Conservation (phyloP, 37 sponge, comb jelly and placozoan genomes). For the Ianthella basta region DNA sequence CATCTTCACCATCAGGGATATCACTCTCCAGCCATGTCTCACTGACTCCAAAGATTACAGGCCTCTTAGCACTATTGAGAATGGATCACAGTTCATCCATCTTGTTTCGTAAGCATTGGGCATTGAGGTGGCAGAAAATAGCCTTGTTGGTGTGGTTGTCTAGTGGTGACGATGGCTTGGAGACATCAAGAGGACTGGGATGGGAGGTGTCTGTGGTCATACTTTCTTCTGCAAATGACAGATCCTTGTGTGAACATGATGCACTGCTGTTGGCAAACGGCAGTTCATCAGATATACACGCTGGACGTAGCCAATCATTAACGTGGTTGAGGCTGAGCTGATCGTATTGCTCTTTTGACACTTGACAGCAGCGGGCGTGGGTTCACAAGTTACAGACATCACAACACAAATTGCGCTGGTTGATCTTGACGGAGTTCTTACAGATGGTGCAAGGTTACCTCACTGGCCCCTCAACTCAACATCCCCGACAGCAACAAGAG, state of each 20-base stretch:
- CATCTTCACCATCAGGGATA: background rate
- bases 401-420: background rate
- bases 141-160: background rate
- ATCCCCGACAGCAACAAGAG: conserved; percentile 2
- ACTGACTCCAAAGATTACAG: background rate
- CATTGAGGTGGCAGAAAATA: conserved; percentile 1
- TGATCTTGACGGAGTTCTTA: background rate
- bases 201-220: background rate
- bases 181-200: background rate
- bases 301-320: conserved; percentile 1
- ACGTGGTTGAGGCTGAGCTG: background rate
- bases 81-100: conserved; percentile 1
- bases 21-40: conserved; percentile 10
- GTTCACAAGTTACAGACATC: conserved; percentile 6
- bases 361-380: background rate
- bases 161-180: background rate
- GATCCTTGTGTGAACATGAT: background rate
- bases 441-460: background rate
- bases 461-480: background rate
- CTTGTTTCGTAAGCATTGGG: conserved; percentile 2
- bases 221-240: background rate
- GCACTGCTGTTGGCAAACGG: conserved; percentile 6
- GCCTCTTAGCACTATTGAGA: conserved; percentile 1
- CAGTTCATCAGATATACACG: background rate
- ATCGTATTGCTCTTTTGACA: background rate